A percentile compares a stretch with the other conserved stretches of the same genome.
phyloP scores from a whole-genome alignment of 1,140 invertebrate genomes.

The Drosophila sp. region DNA sequence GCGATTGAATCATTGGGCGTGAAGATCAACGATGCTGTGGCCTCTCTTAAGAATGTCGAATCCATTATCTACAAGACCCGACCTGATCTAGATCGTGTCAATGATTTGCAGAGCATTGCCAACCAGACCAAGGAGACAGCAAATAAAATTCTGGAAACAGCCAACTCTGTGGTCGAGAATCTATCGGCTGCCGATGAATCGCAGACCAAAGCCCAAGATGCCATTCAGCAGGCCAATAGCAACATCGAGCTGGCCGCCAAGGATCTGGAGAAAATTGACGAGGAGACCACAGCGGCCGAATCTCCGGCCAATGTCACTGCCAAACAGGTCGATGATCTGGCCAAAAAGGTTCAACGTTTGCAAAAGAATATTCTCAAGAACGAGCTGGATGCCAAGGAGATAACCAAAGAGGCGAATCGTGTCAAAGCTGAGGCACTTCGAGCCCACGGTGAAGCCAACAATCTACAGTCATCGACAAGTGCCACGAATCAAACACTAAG shows the following conservation, averaged over 20 bases:
- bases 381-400: conserved; percentile 86
- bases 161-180: conserved; percentile 85
- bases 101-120: conserved; percentile 89
- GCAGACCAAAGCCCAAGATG: conserved; percentile 90
- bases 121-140: conserved; percentile 88
- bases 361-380: conserved; percentile 91
- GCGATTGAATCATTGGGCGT: conserved; percentile 93
- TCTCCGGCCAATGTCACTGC: conserved; percentile 89
- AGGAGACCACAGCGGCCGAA: conserved; percentile 89
- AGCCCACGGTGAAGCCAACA: conserved; percentile 66
- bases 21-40: conserved; percentile 93
- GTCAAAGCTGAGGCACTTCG: conserved; percentile 84
- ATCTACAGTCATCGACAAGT: conserved; percentile 75
- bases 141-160: conserved; percentile 85
- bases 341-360: conserved; percentile 87
- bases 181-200: conserved; percentile 88
- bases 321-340: conserved; percentile 87
- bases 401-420: conserved; percentile 85
- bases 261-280: conserved; percentile 87
- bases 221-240: conserved; percentile 90
- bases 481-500: conserved; percentile 85
- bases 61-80: conserved; percentile 93
- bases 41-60: conserved; percentile 94
- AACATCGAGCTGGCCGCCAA: conserved; percentile 90
- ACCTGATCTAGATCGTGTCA: conserved; percentile 89